Evolutionary conservation across 2,888 invertebrate species (phyloP).

Genomic region (Amblyjoppa fuscipennis): DNA sequence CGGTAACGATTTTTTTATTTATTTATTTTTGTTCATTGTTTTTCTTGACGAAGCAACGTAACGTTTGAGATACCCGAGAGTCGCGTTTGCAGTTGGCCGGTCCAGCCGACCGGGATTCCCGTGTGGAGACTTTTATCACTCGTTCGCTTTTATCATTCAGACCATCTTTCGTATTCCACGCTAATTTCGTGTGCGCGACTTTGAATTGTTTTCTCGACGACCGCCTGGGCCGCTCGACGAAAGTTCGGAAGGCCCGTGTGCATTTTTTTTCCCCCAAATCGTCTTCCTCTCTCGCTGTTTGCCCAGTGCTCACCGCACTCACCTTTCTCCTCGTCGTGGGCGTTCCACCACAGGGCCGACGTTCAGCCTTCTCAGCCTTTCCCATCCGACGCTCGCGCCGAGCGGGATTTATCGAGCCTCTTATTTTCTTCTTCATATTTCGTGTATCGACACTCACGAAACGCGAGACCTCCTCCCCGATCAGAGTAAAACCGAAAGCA

Average conservation of each 20-base stretch:
- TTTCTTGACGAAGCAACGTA: conserved; percentile 17
- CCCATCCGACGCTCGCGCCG: conserved; percentile 21
- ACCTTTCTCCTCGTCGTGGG: conserved; percentile 36
- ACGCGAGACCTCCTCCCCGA: conserved; percentile 51
- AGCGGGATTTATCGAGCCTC: not conserved
- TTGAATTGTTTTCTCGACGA: conserved; percentile 28
- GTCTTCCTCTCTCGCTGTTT: conserved; percentile 12
- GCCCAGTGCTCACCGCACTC: conserved; percentile 10
- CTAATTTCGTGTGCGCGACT: conserved; percentile 32
- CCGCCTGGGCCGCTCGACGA: conserved; percentile 28
- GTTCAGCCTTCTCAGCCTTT: conserved; percentile 1
- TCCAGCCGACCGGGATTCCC: conserved; percentile 53
- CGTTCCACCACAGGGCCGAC: conserved; percentile 18
- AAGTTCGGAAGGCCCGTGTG: conserved; percentile 41
- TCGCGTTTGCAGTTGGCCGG: conserved; percentile 35
- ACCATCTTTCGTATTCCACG: conserved; percentile 46
- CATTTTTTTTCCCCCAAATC: conserved; percentile 29
- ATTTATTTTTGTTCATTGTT: not conserved
- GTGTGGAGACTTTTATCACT: conserved; percentile 11
- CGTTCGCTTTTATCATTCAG: conserved; percentile 31
- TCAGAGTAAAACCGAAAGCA: conserved; percentile 62
- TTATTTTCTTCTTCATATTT: not conserved
- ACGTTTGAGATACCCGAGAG: conserved; percentile 13
- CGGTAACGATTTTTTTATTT: not conserved
- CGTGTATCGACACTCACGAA: conserved; percentile 42